Evolutionary conservation across 2,888 invertebrate species (phyloP), one percentile per base, ranked within the genome.

Genomic region (Plagodis pulveraria): DNA sequence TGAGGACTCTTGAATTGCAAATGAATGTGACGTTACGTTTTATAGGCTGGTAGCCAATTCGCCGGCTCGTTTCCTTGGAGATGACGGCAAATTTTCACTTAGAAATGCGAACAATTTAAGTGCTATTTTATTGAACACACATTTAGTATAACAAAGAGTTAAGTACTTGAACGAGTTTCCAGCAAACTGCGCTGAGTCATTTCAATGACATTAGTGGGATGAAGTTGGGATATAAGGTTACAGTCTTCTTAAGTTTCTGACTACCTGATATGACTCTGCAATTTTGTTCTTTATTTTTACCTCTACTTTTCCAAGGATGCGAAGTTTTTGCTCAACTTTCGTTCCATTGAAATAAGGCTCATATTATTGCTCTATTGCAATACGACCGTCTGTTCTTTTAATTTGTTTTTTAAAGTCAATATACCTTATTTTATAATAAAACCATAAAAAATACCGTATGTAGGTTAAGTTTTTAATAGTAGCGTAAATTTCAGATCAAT

Each of bases 1-100:
- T 86, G 88, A 90, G 86, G 87, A 87, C 85, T 86, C 86, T 89
- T 89, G 90, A 91, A 92, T 91, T 91, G 89, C 91, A 91, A 91
- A 91, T 92, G 91, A 88, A 89, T 91, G 89, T 87, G 86, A 89
- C 91, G 88, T 91, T 89, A 89, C 87, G 81, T 89, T 91, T 91
- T 90, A 91, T 91, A 86, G 91, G 85, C 86, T 87, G 87, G 90
- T 91, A 88, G 88, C 89, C 91, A 89, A 91, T 91, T 91, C 89
- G 84, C 81, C 78, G 84, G 81, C 76, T 84, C 86, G 83, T 89
- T 91, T 88, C 82, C 86, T 86, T 71, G 66, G 71, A 82, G 80
- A 76, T 84, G 86, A 81, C 80, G 84, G 80, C 86, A 86, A 87
- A 90, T 90, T 91, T 89, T 90, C 90, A 88, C 88, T 89, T 86